These are phyloP conservation scores for Acrocephalus arundinaceus DNA, from an alignment of 2,113 vertebrate genomes.

Conservation along the genomic window DNA sequence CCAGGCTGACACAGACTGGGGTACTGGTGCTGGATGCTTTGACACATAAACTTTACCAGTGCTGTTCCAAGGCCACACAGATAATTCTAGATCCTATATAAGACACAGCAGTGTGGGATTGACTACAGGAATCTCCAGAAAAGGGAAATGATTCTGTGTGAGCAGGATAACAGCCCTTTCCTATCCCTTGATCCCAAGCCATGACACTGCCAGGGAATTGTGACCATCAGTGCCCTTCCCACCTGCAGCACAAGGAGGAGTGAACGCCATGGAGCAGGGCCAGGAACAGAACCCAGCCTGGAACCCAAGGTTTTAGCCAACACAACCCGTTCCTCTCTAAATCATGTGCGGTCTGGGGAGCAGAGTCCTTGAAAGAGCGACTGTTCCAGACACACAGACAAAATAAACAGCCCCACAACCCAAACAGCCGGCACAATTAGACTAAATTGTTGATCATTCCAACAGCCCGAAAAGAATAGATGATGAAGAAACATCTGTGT, in stretches of 20 bases:
- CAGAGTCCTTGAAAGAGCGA: constrained; percentile 56
- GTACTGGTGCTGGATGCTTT: neutral
- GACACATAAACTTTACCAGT: neutral
- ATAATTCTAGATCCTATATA: neutral
- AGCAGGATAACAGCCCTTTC: neutral
- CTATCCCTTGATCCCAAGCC: neutral
- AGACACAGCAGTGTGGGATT: neutral
- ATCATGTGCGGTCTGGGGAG: constrained; percentile 37
- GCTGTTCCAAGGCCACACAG: neutral
- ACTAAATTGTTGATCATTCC: constrained; percentile 76
- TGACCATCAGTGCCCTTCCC: neutral
- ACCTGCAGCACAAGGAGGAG: neutral
- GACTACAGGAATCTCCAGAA: neutral
- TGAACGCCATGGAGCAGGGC: neutral
- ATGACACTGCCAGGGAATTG: neutral
- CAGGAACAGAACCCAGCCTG: neutral
- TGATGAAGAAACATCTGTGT: constrained; percentile 64
- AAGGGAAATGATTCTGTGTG: neutral
- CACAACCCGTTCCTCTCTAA: neutral
- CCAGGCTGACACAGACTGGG: neutral
- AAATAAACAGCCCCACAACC: constrained; percentile 69
- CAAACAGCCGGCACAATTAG: constrained; percentile 69
- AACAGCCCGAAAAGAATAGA: constrained; percentile 55
- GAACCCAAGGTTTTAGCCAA: neutral
- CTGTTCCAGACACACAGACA: constrained; percentile 69